phyloP scores from a whole-genome alignment of 2,797 vertebrate species.

The Takifugu ocellatus region DNA sequence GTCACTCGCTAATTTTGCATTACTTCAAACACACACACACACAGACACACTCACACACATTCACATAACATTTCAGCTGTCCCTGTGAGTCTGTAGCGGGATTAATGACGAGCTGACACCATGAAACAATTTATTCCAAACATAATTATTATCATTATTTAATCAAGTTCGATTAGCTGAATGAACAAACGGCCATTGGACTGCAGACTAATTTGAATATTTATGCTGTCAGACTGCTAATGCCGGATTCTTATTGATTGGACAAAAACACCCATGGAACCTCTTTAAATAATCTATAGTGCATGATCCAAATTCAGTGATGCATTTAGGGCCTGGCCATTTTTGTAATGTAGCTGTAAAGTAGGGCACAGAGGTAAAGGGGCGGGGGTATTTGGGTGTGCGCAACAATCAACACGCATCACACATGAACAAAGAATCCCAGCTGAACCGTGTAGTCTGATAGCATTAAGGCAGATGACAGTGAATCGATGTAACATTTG shows the following conservation, averaged over 20 bases:
- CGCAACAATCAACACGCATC: too few relatives aligned
- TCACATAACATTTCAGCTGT: slow-evolving; percentile 34
- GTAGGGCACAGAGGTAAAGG: too few relatives aligned
- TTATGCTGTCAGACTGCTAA: not conserved
- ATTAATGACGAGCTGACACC: slow-evolving; percentile 42
- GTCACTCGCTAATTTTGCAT: slow-evolving; percentile 23
- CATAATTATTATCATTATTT: slow-evolving; percentile 52
- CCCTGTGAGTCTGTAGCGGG: slow-evolving; percentile 20
- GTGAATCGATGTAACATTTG: too few relatives aligned
- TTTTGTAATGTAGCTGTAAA: too few relatives aligned
- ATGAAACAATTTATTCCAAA: slow-evolving; percentile 32
- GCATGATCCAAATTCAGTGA: too few relatives aligned
- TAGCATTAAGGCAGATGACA: too few relatives aligned
- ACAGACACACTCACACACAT: slow-evolving; percentile 17
- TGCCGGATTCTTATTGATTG: slow-evolving; percentile 7
- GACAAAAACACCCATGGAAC: not conserved
- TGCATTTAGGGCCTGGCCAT: too few relatives aligned
- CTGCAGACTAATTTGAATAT: slow-evolving; percentile 14
- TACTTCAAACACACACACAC: not conserved
- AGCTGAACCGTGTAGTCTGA: too few relatives aligned
- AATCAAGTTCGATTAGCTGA: slow-evolving; percentile 44
- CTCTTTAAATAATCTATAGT: too few relatives aligned
- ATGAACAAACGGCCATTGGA: slow-evolving; percentile 37
- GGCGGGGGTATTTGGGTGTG: too few relatives aligned
- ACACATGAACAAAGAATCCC: too few relatives aligned